Base-by-base conservation (phyloP, 2,113 vertebrate genomes). In the Butorides virescens region DNA sequence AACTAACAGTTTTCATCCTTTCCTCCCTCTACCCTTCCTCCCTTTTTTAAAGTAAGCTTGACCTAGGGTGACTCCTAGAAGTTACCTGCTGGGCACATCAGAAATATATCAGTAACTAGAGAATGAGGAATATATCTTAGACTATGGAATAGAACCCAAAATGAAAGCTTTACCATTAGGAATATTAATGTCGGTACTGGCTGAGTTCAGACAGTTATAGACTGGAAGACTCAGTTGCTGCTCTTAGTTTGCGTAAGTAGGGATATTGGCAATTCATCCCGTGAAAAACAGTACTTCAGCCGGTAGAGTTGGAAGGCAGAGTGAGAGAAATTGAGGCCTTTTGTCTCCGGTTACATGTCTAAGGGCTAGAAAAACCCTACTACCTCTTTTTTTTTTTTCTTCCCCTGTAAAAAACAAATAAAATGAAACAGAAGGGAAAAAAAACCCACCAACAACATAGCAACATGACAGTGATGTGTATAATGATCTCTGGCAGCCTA, bases 401-500 rank as follows among this genome's bases (percentile, higher is more conserved):
- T 10, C 5, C 12, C 27, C 20, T 37, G 32, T 68, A 80, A 88
- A 89, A 94, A 94, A 68, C 49, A 96, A 94, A 94, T 59, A 87
- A 95, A 95, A 94, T 9, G 36, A 88, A 96, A 88, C 32, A 29
- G 95, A 88, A 95, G 56, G 46, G 42, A 44, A 15, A 49, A 93
- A 88, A 42, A 23, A 1, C 49, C 26, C 73, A 88, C 76, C 65
- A 92, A 77, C 88, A 93, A 65, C 92, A 94, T 85, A 96, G 94
- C 91, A 82, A 85, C 65, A n/a, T 81, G 95, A 94, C 93, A 95
- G 95, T 92, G 95, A 93, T 94, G 86, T 86, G 88, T 74, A 86
- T 95, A 94, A 96, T 84, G 86, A 91, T 94, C 84, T 95, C 82
- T 96, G 92, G 91, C 91, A 96, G 95, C 44, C 86, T 16, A n/a